Evolutionary conservation across 2,888 invertebrate genomes (phyloP).

Genomic region (Galeruca laticollis): DNA sequence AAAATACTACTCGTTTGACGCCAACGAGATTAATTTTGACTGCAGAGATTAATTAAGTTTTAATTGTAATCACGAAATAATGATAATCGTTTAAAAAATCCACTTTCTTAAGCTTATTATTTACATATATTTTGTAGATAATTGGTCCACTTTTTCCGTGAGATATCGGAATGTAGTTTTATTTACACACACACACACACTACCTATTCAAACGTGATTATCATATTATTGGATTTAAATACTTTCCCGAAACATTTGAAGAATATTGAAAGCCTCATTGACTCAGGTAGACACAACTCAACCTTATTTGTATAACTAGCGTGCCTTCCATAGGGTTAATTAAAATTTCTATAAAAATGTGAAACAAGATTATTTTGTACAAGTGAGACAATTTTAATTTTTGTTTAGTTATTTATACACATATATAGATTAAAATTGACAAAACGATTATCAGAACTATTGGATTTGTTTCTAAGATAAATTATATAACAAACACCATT

Average conservation of each 20-base stretch:
- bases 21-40: neutral
- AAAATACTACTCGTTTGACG: neutral
- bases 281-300: constrained; percentile 12
- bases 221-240: constrained; percentile 25
- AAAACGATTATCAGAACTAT: too few species aligned
- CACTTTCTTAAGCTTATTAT: constrained; percentile 11
- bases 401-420: too few species aligned
- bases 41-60: neutral
- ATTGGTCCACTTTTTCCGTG: constrained; percentile 32
- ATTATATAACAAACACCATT: too few species aligned
- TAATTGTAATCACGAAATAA: neutral
- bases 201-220: constrained; percentile 32
- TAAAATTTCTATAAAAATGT: too few species aligned
- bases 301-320: constrained; percentile 1
- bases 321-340: neutral
- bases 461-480: too few species aligned
- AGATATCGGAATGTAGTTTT: constrained; percentile 30
- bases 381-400: too few species aligned
- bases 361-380: too few species aligned
- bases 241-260: constrained; percentile 38
- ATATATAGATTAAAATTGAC: too few species aligned
- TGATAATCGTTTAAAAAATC: neutral
- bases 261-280: constrained; percentile 34
- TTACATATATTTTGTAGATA: constrained; percentile 26
- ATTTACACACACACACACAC: constrained; percentile 7